Base-by-base conservation (phyloP, 2,888 invertebrate species). In the Craniophora ligustri region DNA sequence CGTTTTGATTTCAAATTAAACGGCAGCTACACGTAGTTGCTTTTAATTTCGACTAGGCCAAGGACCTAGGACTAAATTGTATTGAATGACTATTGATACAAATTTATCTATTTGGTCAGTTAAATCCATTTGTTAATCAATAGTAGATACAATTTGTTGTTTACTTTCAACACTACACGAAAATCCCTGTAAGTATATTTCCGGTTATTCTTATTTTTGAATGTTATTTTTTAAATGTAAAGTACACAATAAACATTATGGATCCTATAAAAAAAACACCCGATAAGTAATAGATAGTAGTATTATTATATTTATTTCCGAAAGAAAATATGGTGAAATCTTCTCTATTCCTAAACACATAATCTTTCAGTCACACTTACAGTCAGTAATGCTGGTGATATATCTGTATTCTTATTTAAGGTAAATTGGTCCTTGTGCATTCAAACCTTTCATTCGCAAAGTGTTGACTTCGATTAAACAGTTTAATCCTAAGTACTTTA, bases 31-130 rank as follows among this genome's bases (percentile, higher is more conserved):
- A 15, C 18, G 23, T 54, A 16, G 35, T 67, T 26, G 44, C 19
- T 8, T 48, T 67, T 47, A 14, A 13, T 23, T 18, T 40, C 19
- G 36, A 44, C 21, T 46, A 63, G 34, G 28, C 8, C 50, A 63
- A 57, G 45, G 49, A 41, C 60, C 16, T 30, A 34, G 23, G 15
- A 21, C 41, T 41, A 42, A n/a, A 13, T 49, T 23, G 19, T 48
- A 34, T 47, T 39, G 21, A 7, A 44, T 13, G 18, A 4, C 40
- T 39, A 46, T 48, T 48, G 32, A 31, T 6, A 31, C 26, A 36
- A 59, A 64, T 68, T 54, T 39, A 42, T 61, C 47, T 16, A 31
- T 39, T 51, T 35, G 36, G 2, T 48, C 11, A n/a, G n/a, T 50
- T 19, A 41, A 1, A 49, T 46, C 13, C 5, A 38, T 60, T 48